Percentiles rank a stretch among this genome's conserved stretches.
Evolutionary conservation across 2,113 vertebrate genomes (phyloP).

Genomic region (Mus spicilegus): DNA sequence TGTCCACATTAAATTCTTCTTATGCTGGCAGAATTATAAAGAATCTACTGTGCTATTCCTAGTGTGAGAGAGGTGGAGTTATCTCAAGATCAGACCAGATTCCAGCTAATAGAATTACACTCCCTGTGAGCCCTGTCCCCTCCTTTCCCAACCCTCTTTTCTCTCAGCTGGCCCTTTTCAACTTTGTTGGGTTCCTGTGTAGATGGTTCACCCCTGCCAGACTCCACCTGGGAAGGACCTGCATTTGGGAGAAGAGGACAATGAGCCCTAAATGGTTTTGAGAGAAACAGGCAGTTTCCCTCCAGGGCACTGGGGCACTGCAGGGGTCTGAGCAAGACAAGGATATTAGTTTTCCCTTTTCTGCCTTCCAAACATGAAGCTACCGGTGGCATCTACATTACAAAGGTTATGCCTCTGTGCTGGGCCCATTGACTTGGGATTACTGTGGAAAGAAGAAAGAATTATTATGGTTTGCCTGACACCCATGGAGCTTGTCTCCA

Average conservation of each 20-base stretch:
- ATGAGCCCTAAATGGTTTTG: constrained; percentile 8
- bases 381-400: constrained; percentile 55
- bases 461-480: not conserved
- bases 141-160: fast-evolving
- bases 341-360: constrained; percentile 55
- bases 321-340: not conserved
- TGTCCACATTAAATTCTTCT: not conserved
- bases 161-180: not conserved
- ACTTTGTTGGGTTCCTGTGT: not conserved
- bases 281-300: not conserved
- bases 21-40: not conserved
- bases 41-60: not conserved
- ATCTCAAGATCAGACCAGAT: not conserved
- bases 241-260: constrained; percentile 18
- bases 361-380: constrained; percentile 36
- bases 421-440: constrained; percentile 32
- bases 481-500: not conserved
- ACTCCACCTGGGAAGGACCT: not conserved
- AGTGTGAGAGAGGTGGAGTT: not conserved
- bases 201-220: not conserved
- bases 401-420: not conserved
- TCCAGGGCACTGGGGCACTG: not conserved
- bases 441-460: constrained; percentile 20
- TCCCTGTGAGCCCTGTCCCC: fast-evolving
- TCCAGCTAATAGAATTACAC: not conserved